A percentile compares a stretch with the other conserved stretches of the same genome.
Evolutionary conservation across 2,113 vertebrate genomes (phyloP).

Genomic region (Protobothrops flavoviridis): DNA sequence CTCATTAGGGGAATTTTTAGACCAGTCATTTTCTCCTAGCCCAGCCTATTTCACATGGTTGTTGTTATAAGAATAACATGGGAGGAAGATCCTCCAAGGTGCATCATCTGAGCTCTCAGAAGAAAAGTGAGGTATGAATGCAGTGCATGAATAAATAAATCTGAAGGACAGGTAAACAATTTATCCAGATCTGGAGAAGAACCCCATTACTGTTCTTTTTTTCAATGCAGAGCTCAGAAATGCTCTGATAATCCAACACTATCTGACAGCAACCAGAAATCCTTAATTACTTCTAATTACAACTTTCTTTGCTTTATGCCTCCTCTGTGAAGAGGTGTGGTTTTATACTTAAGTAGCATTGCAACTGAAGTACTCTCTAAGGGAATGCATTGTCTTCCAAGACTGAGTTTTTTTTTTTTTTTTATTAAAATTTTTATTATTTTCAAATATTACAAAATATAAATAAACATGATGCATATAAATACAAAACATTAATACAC

Average conservation of each 20-base stretch:
- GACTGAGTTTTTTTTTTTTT: too few relatives aligned
- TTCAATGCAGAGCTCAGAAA: fast-evolving
- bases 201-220: not conserved
- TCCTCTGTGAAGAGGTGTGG: conserved; percentile 57
- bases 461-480: too few relatives aligned
- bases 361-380: conserved; percentile 46
- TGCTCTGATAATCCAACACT: not conserved
- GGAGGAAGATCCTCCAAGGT: not conserved
- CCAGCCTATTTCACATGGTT: not conserved
- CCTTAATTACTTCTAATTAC: conserved; percentile 68
- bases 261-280: conserved; percentile 40
- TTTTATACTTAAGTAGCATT: conserved; percentile 64
- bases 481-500: too few relatives aligned
- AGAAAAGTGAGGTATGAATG: not conserved
- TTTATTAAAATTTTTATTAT: too few relatives aligned
- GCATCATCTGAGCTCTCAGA: not conserved
- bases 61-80: not conserved
- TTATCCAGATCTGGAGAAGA: not conserved
- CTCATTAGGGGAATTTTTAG: not conserved
- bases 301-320: conserved; percentile 43
- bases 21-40: not conserved
- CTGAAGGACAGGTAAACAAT: not conserved
- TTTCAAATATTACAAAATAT: too few relatives aligned
- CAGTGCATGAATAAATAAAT: not conserved
- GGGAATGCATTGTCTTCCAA: conserved; percentile 52